These are phyloP conservation scores for Saxidomus purpurata DNA, from an alignment of 1,140 invertebrate species.

Conservation along the genomic window DNA sequence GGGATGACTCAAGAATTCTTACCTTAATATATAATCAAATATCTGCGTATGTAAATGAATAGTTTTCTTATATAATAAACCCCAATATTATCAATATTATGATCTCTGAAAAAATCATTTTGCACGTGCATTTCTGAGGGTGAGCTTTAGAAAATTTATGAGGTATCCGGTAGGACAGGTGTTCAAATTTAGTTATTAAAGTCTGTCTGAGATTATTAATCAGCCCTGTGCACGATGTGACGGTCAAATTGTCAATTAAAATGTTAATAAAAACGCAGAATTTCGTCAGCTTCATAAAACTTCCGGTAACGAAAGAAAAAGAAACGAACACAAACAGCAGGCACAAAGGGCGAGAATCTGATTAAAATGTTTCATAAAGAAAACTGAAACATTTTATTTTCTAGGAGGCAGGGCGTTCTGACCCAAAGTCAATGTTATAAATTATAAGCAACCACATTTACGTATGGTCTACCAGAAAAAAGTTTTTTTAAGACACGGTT, in stretches of 20 bases:
- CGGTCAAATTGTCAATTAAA: not conserved
- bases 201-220: not conserved
- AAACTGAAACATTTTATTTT: no score
- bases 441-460: no score
- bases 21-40: conserved; percentile 9
- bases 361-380: no score
- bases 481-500: no score
- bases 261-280: not conserved
- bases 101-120: not conserved
- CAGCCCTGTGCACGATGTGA: not conserved
- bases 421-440: no score
- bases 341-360: no score
- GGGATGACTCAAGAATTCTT: not conserved
- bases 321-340: not conserved
- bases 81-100: not conserved
- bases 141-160: not conserved
- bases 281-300: not conserved
- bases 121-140: not conserved
- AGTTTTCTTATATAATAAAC: not conserved
- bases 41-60: not conserved
- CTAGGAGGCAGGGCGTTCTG: no score
- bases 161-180: conserved; percentile 7
- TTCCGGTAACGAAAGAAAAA: not conserved
- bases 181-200: conserved; percentile 2
- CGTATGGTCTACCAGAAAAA: no score